Conservation (phyloP, 2,113 vertebrate species). For the Fulmarus glacialis region DNA sequence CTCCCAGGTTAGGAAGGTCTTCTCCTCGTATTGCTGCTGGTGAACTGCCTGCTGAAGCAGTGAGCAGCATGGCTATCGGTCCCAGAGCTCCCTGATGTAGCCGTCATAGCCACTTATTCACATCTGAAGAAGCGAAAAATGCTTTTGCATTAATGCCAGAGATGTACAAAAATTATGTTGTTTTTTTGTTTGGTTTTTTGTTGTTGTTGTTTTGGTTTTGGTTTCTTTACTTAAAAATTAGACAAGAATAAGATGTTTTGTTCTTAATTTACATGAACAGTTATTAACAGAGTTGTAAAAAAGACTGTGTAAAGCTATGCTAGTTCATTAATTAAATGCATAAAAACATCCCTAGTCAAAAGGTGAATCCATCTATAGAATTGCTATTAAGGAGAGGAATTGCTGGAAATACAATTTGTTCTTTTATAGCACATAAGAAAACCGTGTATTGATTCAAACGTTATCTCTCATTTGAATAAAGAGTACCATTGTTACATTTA, state of each 20-base stretch:
- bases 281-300: background rate
- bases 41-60: background rate
- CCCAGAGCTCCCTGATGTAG: background rate
- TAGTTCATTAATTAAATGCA: background rate
- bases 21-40: background rate
- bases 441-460: background rate
- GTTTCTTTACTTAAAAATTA: background rate
- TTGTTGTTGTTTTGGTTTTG: fast-evolving
- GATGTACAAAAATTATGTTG: background rate
- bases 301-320: background rate
- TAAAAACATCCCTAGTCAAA: background rate
- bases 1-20: background rate
- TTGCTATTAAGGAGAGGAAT: background rate
- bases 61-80: fast-evolving
- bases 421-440: background rate
- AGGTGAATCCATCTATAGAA: background rate
- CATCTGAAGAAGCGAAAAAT: background rate
- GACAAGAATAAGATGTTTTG: background rate
- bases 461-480: background rate
- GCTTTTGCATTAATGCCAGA: background rate
- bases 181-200: background rate
- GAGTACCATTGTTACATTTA: background rate
- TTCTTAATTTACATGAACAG: background rate
- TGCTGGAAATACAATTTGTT: background rate
- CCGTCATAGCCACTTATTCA: background rate